phyloP scores from a whole-genome alignment of 2,888 invertebrate genomes.

The Myopa testacea region DNA sequence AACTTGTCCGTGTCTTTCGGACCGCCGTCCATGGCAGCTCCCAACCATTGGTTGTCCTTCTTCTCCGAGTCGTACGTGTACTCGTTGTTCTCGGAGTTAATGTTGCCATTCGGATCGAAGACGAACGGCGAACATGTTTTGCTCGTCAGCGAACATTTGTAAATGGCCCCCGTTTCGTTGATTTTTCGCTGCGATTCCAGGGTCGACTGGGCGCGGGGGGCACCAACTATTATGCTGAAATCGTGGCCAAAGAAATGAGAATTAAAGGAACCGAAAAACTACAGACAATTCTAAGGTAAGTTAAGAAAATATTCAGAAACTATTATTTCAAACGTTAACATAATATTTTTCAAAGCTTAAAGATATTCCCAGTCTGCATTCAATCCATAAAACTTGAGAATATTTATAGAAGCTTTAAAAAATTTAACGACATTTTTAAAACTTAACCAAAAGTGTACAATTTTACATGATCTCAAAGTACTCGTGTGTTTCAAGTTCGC shows the following conservation, averaged over 20 bases:
- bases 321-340: no score
- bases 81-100: slow-evolving; percentile 55
- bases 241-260: not conserved
- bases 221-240: slow-evolving; percentile 70
- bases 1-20: slow-evolving; percentile 65
- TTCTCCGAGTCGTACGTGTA: slow-evolving; percentile 64
- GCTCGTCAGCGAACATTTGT: slow-evolving; percentile 66
- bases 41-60: slow-evolving; percentile 70
- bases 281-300: not conserved
- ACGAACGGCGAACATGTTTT: slow-evolving; percentile 65
- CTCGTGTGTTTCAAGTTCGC: no score
- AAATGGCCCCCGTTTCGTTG: slow-evolving; percentile 71
- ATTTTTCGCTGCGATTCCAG: slow-evolving; percentile 62
- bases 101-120: slow-evolving; percentile 66
- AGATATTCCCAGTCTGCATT: no score
- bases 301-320: not conserved
- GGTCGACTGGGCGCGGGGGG: slow-evolving; percentile 71
- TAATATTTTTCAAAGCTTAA: no score
- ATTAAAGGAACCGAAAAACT: not conserved
- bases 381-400: no score
- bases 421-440: no score
- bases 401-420: not conserved
- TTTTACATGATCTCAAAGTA: no score
- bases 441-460: no score
- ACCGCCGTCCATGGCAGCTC: slow-evolving; percentile 70